These are phyloP conservation scores for Melanostoma mellinum DNA, from an alignment of 2,888 invertebrate genomes.

Conservation along the genomic window DNA sequence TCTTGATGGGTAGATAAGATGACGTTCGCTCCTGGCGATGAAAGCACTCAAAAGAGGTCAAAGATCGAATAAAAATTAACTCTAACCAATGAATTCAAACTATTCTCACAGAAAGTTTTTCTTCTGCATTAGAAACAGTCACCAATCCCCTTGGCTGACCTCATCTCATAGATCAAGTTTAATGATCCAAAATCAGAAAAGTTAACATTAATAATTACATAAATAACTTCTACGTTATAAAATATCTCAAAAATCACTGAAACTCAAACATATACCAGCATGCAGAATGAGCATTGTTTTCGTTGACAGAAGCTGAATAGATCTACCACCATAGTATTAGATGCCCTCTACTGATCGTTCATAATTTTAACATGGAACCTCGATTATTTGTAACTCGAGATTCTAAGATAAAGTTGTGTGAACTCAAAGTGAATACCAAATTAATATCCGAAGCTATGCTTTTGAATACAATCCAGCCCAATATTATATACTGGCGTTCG, in stretches of 20 bases:
- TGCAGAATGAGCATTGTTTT: conserved; percentile 13
- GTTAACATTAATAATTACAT: conserved; percentile 42
- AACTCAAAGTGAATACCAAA: conserved; percentile 51
- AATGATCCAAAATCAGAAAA: conserved; percentile 34
- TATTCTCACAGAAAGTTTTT: no score
- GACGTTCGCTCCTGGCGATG: no score
- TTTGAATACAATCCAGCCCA: conserved; percentile 28
- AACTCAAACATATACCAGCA: conserved; percentile 50
- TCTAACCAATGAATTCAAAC: no score
- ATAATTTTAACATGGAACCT: conserved; percentile 48
- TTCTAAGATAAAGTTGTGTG: conserved; percentile 15
- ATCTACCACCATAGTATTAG: conserved; percentile 11
- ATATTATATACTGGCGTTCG: conserved; percentile 16
- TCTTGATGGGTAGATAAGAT: no score
- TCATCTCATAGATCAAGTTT: conserved; percentile 13
- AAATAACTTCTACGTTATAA: conserved; percentile 19
- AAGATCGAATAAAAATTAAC: no score
- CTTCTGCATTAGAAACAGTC: not conserved
- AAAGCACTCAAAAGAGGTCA: no score
- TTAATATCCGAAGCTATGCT: conserved; percentile 50
- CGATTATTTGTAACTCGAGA: conserved; percentile 60
- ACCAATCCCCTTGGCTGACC: conserved; percentile 6
- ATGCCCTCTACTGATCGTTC: conserved; percentile 39
- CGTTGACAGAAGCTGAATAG: conserved; percentile 39
- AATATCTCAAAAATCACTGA: conserved; percentile 25